These are phyloP conservation scores for Anarsia innoxiella DNA, from an alignment of 2,888 invertebrate species.

Conservation along the genomic window DNA sequence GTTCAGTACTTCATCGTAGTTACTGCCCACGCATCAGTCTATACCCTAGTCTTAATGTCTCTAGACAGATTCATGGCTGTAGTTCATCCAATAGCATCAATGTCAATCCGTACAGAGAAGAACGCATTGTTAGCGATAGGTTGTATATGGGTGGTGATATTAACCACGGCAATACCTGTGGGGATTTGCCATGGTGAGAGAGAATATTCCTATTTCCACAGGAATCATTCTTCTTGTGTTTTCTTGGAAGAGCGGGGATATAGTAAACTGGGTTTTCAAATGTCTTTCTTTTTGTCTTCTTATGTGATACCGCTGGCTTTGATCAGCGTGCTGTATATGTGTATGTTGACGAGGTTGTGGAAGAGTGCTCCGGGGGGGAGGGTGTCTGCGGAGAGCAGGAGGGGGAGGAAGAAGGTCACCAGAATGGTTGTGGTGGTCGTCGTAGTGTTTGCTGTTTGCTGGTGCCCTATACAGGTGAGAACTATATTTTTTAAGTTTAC, in stretches of 20 bases:
- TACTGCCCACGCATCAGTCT: constrained; percentile 94
- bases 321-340: constrained; percentile 90
- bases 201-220: constrained; percentile 77
- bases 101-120: constrained; percentile 87
- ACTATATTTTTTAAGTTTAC: no score
- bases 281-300: constrained; percentile 90
- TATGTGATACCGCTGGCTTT: constrained; percentile 91
- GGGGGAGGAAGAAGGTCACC: constrained; percentile 92
- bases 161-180: constrained; percentile 85
- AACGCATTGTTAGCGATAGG: constrained; percentile 87
- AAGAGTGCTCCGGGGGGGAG: constrained; percentile 87
- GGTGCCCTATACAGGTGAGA: constrained; percentile 93
- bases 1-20: constrained; percentile 94
- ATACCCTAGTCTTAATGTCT: constrained; percentile 95
- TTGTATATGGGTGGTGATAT: constrained; percentile 87
- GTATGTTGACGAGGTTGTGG: constrained; percentile 92
- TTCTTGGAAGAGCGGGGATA: constrained; percentile 79
- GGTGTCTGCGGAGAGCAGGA: constrained; percentile 85
- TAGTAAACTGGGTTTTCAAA: constrained; percentile 79
- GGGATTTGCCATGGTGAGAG: constrained; percentile 85
- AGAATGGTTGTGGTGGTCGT: constrained; percentile 94
- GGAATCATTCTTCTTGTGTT: constrained; percentile 80
- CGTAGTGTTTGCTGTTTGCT: constrained; percentile 93
- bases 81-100: constrained; percentile 92
- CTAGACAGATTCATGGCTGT: constrained; percentile 94